phyloP scores from a whole-genome alignment of 2,797 vertebrate genomes.

The Sylvia borin region DNA sequence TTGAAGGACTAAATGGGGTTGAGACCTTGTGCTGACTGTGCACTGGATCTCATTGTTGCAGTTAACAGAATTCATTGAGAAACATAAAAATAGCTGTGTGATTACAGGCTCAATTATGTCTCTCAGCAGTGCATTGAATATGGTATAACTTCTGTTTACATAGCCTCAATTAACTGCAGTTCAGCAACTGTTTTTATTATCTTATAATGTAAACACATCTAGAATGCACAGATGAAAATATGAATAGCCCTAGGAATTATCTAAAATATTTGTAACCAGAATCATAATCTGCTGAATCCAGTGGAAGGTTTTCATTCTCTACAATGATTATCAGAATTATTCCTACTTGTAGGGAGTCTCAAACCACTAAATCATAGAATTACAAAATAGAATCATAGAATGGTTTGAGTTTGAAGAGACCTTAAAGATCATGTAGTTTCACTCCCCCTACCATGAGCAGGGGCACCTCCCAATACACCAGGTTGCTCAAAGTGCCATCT shows the following conservation, averaged over 20 bases:
- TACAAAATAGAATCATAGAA: not conserved
- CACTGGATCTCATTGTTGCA: not conserved
- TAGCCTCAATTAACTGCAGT: not conserved
- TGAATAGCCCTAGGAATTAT: not conserved
- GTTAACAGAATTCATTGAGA: not conserved
- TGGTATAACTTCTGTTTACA: not conserved
- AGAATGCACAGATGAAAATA: not conserved
- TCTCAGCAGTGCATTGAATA: not conserved
- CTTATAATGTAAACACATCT: not conserved
- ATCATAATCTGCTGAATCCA: not conserved
- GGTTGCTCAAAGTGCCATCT: not conserved
- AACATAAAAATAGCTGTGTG: not conserved
- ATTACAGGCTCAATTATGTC: not conserved
- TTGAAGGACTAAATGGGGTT: not conserved
- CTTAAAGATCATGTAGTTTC: not conserved
- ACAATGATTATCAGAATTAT: not conserved
- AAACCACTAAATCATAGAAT: not conserved
- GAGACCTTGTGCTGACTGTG: not conserved
- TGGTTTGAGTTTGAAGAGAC: not conserved
- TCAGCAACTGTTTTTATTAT: not conserved
- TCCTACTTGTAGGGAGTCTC: not conserved
- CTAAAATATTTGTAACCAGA: not conserved
- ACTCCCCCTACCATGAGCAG: not conserved
- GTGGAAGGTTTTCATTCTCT: not conserved
- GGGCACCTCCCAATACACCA: not conserved